These are phyloP conservation scores for Calephelis perditalis DNA, from an alignment of 2,888 invertebrate genomes.

Conservation along the genomic window DNA sequence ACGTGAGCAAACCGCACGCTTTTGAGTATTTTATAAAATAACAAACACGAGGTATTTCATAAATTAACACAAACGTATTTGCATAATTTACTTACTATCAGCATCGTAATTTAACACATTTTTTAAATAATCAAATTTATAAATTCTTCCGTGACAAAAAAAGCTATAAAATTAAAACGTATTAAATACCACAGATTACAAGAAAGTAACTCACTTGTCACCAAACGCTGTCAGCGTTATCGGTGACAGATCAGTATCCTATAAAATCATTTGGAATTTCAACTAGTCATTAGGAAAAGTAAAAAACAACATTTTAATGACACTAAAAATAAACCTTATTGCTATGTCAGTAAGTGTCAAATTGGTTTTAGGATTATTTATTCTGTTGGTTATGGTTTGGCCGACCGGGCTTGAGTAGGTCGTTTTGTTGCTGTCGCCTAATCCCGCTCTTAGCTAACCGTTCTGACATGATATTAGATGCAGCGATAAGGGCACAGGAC, in stretches of 20 bases:
- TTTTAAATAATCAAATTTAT: conserved; percentile 29
- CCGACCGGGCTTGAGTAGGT: conserved; percentile 36
- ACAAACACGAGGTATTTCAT: too few species aligned
- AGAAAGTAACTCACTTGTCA: conserved; percentile 68
- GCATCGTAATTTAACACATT: conserved; percentile 12
- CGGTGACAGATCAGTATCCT: conserved; percentile 73
- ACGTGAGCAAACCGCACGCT: too few species aligned
- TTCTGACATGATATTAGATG: conserved; percentile 72
- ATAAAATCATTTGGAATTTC: conserved; percentile 64
- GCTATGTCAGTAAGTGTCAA: conserved; percentile 25
- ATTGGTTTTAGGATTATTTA: conserved; percentile 1
- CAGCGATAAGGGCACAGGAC: conserved; percentile 45
- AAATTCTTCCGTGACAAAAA: conserved; percentile 30
- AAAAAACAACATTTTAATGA: conserved; percentile 32
- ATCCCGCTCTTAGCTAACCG: conserved; percentile 74
- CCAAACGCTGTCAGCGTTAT: conserved; percentile 65
- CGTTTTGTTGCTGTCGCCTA: conserved; percentile 70
- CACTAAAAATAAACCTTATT: conserved; percentile 38
- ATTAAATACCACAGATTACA: conserved; percentile 60
- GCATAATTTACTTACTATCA: background rate
- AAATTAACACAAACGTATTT: background rate
- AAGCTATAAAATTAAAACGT: conserved; percentile 38
- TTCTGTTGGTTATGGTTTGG: conserved; percentile 20
- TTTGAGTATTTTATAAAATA: too few species aligned
- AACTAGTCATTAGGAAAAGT: conserved; percentile 56